Conservation (phyloP, 92 coral and sea anemone genomes). For the Phenganax subtilis region DNA sequence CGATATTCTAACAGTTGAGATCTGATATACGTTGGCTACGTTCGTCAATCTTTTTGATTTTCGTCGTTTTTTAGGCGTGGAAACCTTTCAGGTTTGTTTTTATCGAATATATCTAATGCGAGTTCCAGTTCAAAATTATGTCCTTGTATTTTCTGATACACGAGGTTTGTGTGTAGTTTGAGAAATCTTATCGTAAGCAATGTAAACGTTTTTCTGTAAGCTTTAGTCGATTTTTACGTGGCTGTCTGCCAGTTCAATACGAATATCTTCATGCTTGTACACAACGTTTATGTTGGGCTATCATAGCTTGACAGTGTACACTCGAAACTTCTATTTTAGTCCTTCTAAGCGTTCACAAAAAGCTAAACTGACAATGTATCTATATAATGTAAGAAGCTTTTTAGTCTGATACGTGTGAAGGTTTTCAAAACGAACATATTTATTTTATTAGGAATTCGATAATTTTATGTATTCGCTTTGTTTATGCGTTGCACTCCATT, state of each 20-base stretch:
- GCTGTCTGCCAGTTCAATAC: too few species aligned
- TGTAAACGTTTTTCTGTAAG: not conserved
- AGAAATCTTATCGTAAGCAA: not conserved
- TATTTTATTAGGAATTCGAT: too few species aligned
- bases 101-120: conserved; percentile 1
- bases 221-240: not conserved
- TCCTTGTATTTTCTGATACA: conserved; percentile 4
- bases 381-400: too few species aligned
- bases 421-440: too few species aligned
- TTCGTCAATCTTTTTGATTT: not conserved
- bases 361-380: too few species aligned
- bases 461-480: not conserved
- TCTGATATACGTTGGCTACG: not conserved
- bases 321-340: too few species aligned
- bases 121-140: not conserved
- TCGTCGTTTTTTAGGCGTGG: too few species aligned
- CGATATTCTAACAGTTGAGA: not conserved
- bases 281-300: not conserved
- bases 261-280: not conserved
- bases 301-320: not conserved
- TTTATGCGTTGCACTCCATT: not conserved
- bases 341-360: too few species aligned
- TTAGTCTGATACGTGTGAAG: too few species aligned
- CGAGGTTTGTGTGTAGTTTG: not conserved
- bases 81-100: conserved; percentile 23